Base-by-base conservation (phyloP, 2,113 vertebrate genomes). In the Andinoacara biseriatus region DNA sequence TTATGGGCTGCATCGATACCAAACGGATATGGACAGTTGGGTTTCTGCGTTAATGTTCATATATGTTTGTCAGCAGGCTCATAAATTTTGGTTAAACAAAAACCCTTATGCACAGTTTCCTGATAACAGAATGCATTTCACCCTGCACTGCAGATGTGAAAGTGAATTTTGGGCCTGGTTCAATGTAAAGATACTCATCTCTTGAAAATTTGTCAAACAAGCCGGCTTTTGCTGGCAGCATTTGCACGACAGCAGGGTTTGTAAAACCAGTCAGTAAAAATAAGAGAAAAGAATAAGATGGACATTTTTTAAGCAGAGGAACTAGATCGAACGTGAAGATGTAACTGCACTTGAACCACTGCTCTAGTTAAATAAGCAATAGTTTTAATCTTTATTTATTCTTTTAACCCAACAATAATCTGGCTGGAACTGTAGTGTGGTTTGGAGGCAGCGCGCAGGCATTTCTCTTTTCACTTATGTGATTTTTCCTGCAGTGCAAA, bases 331-430 rank as follows among this genome's bases (percentile, higher is more conserved):
- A 54, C 46, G 20, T 5, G 26, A 33, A 72, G 46, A 33, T 72
- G 26, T 54, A 72, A 54, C 26, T 72, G 46, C 46, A 72, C 46
- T n/a, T 31, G 26, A 72, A 72, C 67, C 46, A 72, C 67, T 54
- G 9, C 43, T 54, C 18, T 54, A 54, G 46, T 54, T 72, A 72
- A 72, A 72, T 54, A 72, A 72, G 26, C 46, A 72, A 54, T 72
- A 4, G 7, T 54, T 72, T 54, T 54, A 72, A 54, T 72, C 67
- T 72, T 72, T 72, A 54, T 72, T 72, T 72, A 46, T 72, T 54
- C 67, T 72, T 72, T 72, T 72, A 54, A 72, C 43, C 24, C 52
- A 17, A 31, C 67, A 54, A 54, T 72, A 72, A 72, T 72, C 46
- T 31, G 46, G 31, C 24, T 52, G 46, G 43, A 54, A n/a, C 26